A percentile compares a stretch with the other conserved stretches of the same genome.
Evolutionary conservation across 2,888 invertebrate genomes (phyloP).

Genomic region (Mystacides longicornis): DNA sequence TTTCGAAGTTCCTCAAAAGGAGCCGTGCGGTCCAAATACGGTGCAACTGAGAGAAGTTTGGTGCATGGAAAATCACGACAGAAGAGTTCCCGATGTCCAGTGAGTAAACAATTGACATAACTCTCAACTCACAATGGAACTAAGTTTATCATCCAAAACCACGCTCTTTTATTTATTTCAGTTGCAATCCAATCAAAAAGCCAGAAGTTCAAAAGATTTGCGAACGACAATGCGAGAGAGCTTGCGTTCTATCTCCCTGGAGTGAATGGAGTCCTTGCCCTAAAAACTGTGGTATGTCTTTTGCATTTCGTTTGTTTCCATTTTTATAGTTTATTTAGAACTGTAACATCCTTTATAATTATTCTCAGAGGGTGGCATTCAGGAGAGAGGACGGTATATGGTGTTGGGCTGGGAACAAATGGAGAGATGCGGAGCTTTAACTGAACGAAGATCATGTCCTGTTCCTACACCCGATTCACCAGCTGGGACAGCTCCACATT

Average conservation of each 20-base stretch:
- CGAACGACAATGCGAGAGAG: conserved; percentile 50
- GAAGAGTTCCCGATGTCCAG: conserved; percentile 47
- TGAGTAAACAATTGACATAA: conserved; percentile 31
- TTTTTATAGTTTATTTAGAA: not conserved
- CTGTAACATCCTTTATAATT: not conserved
- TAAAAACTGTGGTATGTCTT: conserved; percentile 40
- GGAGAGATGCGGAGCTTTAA: conserved; percentile 45
- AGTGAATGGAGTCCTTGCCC: conserved; percentile 56
- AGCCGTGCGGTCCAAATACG: conserved; percentile 31
- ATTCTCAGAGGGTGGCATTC: conserved; percentile 40
- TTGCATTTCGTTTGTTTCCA: not conserved
- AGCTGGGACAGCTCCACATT: conserved; percentile 35
- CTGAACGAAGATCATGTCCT: conserved; percentile 46
- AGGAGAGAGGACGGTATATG: conserved; percentile 41
- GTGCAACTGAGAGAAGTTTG: conserved; percentile 42
- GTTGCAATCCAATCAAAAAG: conserved; percentile 46
- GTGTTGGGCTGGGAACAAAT: conserved; percentile 9
- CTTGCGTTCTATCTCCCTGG: conserved; percentile 58
- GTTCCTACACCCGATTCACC: conserved; percentile 34
- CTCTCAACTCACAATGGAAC: not conserved
- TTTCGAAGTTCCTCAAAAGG: not conserved
- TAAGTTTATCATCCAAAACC: not conserved
- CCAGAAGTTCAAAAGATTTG: conserved; percentile 46
- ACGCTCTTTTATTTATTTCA: conserved; percentile 27
- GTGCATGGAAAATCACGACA: conserved; percentile 52